These are phyloP conservation scores for Habrosyne pyritoides DNA, from an alignment of 2,888 invertebrate genomes.

Conservation along the genomic window DNA sequence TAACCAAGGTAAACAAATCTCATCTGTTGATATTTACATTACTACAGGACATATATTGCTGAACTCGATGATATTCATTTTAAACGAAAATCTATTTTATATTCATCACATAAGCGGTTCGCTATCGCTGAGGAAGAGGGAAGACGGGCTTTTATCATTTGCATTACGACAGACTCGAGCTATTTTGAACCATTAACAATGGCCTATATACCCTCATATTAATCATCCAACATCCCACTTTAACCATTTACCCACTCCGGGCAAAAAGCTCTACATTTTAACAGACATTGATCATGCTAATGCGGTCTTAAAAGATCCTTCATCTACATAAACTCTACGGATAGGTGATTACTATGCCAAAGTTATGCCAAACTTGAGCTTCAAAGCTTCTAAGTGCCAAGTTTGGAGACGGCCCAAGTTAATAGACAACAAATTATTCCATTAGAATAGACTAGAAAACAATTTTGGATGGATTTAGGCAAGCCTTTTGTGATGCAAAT, in stretches of 20 bases:
- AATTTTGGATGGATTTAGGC: slow-evolving; percentile 18
- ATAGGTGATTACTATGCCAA: slow-evolving; percentile 9
- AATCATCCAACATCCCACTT: not conserved
- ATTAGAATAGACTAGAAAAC: slow-evolving; percentile 25
- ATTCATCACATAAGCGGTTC: not conserved
- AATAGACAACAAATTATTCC: slow-evolving; percentile 33
- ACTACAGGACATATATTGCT: too few relatives aligned
- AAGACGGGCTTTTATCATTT: not conserved
- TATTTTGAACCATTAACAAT: not conserved
- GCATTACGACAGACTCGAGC: not conserved
- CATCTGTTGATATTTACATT: too few relatives aligned
- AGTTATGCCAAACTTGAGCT: slow-evolving; percentile 14
- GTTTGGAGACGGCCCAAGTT: slow-evolving; percentile 31
- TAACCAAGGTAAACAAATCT: too few relatives aligned
- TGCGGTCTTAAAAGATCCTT: not conserved
- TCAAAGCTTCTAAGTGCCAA: slow-evolving; percentile 18
- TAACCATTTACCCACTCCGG: not conserved
- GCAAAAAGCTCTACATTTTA: not conserved
- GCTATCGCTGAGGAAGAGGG: too few relatives aligned
- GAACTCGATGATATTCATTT: too few relatives aligned
- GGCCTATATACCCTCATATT: not conserved
- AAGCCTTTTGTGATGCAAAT: slow-evolving; percentile 8
- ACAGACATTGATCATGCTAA: slow-evolving; percentile 3
- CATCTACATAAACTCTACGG: slow-evolving; percentile 6
- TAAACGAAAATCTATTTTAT: too few relatives aligned